Base-by-base conservation (phyloP, 2,888 invertebrate genomes). In the Ditula angustiorana region DNA sequence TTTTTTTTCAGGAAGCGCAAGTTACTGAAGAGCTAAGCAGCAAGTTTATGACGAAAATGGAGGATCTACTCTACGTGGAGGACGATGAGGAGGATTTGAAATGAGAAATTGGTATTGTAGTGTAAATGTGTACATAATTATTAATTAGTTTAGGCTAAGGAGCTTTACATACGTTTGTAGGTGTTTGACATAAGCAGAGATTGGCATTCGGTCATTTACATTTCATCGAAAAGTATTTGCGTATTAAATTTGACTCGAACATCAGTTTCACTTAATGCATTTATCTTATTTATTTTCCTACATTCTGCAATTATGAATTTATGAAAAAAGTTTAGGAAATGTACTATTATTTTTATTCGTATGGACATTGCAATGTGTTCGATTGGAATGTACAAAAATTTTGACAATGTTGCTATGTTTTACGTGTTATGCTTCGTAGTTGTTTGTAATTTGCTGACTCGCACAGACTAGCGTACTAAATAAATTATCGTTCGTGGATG, bases 1-100 rank as follows among this genome's bases (percentile, higher is more conserved):
- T 33, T 46, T 60, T 33, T 44, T 81, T 83, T 2, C 83, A 90
- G 90, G 82, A 79, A 19, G 63, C 82, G 2, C 75, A 84, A 2
- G 74, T 68, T 71, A 5, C 73, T 80, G 16, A 88, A 35, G 80
- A 85, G 28, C 56, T 89, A 41, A 86, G 83, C 73, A 87, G 85
- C 70, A 90, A 90, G 71, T 89, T 91, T 50, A 85, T 86, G 83
- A 87, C 87, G 1, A 90, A 90, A 74, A 88, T 90, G 87, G 89
- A 91, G 33, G 90, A 91, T 59, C 65, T 92, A 21, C 75, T 90
- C 1, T 91, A 88, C 71, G 90, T 87, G 0, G 92, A 91, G 69
- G 91, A 92, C n/a, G 92, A 90, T 7, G 90, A 90, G 41, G 90
- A 86, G 5, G 90, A 91, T 68, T 74, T 91, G 0, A 92, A 92